These are phyloP conservation scores for Chloropsis cyanopogon DNA, from an alignment of 2,113 vertebrate genomes.

Conservation along the genomic window DNA sequence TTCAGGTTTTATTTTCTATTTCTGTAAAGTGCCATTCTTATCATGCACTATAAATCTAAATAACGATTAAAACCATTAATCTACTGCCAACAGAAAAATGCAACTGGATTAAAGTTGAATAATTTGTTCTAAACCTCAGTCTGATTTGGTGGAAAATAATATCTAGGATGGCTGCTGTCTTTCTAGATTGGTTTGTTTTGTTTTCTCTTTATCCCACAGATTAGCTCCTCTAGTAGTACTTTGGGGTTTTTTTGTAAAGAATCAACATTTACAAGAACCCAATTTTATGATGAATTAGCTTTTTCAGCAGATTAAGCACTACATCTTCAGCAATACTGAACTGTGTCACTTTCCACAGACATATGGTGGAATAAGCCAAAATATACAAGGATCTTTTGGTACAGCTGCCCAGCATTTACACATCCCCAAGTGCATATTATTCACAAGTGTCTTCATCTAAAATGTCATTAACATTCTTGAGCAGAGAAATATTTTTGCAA, in stretches of 20 bases:
- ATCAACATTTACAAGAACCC: neutral
- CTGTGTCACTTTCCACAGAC: neutral
- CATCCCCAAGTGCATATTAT: neutral
- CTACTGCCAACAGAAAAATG: neutral
- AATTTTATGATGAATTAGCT: neutral
- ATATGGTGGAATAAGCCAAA: neutral
- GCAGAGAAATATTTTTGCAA: neutral
- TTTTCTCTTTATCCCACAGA: neutral
- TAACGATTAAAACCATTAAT: slow-evolving; percentile 20
- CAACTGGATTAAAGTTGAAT: slow-evolving; percentile 5
- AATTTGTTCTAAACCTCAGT: neutral
- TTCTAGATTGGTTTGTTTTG: neutral
- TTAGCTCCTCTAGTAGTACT: neutral
- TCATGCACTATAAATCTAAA: neutral
- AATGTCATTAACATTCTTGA: neutral
- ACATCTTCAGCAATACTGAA: neutral
- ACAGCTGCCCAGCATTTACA: neutral
- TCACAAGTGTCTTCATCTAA: neutral
- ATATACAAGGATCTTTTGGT: neutral
- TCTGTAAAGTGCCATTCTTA: neutral
- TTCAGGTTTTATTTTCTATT: neutral
- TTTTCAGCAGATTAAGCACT: neutral
- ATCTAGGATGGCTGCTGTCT: neutral
- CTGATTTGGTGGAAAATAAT: neutral
- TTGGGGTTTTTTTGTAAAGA: neutral